Evolutionary conservation across 2,888 invertebrate species (phyloP), one percentile per base, ranked within the genome.

Genomic region (Yponomeuta malinellus): DNA sequence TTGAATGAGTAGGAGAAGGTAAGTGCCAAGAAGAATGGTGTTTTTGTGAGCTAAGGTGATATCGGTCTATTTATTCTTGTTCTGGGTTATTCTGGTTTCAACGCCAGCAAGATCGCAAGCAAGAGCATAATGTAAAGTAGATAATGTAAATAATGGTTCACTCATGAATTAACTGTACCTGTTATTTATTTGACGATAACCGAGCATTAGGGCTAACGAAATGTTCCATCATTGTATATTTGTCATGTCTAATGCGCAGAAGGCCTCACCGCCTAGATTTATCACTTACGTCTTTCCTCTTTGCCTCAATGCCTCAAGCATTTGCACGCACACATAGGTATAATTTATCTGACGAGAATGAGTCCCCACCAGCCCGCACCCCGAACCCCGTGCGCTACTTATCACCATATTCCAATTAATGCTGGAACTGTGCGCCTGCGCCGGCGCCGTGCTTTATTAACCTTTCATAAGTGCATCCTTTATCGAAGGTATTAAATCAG

Each of bases 371-470:
- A 33, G 15, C 78, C 83, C 79, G 43, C 43, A 8, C 43, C 43
- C 9, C 43, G 9, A 3, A 1, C 43, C 23, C 43, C 43, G 83
- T 76, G 78, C 77, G 75, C 78, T 74, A 84, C 83, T 86, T 88
- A 88, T 87, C 88, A 79, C 83, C 79, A 86, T 87, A 87, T 86
- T 85, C 86, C 86, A 88, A 88, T 88, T 87, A 88, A 87, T 87
- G 87, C 82, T 84, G 83, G 77, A 85, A 85, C 86, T 86, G 87
- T 84, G 86, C 82, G 79, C 78, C 79, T 78, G 79, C 63, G 70
- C 79, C 78, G 75, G 78, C 77, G 78, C 80, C 75, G 79, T 85
- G 83, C 85, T 86, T 88, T 87, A 87, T 86, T 84, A 83, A 84
- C 86, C 83, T 84, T 86, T 87, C 84, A 87, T 86, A 85, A 85